Base-by-base conservation (phyloP, 2,797 vertebrate genomes). In the Enteromius paludinosus region DNA sequence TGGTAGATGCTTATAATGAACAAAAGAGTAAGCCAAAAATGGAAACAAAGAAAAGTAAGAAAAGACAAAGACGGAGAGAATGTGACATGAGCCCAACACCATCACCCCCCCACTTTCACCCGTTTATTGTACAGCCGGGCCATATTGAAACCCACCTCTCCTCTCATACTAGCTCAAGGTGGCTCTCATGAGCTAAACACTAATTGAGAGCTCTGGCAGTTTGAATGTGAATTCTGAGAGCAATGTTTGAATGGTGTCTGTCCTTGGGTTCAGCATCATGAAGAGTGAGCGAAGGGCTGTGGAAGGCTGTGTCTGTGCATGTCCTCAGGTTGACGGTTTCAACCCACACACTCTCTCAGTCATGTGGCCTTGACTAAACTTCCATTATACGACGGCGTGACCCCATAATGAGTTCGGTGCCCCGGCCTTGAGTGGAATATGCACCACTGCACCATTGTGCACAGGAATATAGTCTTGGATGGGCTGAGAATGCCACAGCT, bases 101-200 rank as follows among this genome's bases (percentile, higher is more conserved):
- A 61, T 84, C 81, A 85, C 69, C 86, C 86, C 86, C 83, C 74
- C 59, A 73, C 64, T 76, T 81, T 78, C 49, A 78, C 78, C 68
- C 43, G 43, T 80, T 84, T 83, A 88, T 91, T 92, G 88, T 91
- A 84, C 64, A 30, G n/a, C 45, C 1, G 54, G 78, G 82, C 84
- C 83, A 86, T 76, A 86, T 79, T 89, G 88, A 91, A 92, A 92
- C 86, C 90, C 81, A 90, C 90, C 92, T 91, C 87, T 81, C 85
- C 81, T 85, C 84, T 89, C 92, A 91, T 88, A 87, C 85, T 86
- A 89, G 88, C 86, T 87, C 88, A 89, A 91, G 91, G 90, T 92
- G 91, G 89, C 90, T 91, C 92, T 92, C 90, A 92, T 92, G 91
- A 94, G 92, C 93, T 92, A 93, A 94, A 94, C 89, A 90, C 90